Conservation (phyloP, 2,888 invertebrate species). For the Sinhomidia bicolor region DNA sequence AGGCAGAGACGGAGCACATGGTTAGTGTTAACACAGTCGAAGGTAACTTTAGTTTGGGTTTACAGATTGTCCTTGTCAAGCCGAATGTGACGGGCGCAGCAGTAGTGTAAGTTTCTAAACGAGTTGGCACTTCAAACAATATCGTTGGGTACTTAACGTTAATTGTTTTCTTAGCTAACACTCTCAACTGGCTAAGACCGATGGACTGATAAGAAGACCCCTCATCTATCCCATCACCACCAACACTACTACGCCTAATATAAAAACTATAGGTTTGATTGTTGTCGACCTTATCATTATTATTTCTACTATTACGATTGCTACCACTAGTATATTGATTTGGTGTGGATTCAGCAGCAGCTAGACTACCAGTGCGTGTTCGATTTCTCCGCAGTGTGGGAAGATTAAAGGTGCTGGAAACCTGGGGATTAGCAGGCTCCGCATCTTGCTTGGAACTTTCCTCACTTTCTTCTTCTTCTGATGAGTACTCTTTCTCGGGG, state of each 20-base stretch:
- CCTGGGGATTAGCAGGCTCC: background rate
- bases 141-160: constrained; percentile 73
- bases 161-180: constrained; percentile 70
- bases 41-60: constrained; percentile 77
- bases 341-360: background rate
- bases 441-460: constrained; percentile 12
- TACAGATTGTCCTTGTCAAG: constrained; percentile 78
- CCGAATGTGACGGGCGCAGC: constrained; percentile 78
- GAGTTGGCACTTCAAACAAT: constrained; percentile 79
- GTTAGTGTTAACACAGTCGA: constrained; percentile 76
- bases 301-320: background rate
- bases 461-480: background rate
- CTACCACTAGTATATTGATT: constrained; percentile 19
- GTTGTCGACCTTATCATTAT: constrained; percentile 16
- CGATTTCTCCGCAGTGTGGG: constrained; percentile 3
- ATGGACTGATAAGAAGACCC: constrained; percentile 1
- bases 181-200: constrained; percentile 6
- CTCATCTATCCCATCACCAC: constrained; percentile 1
- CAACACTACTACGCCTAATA: background rate
- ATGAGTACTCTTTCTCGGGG: background rate
- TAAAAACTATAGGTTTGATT: constrained; percentile 59
- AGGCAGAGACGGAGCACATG: constrained; percentile 67
- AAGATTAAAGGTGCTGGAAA: constrained; percentile 33
- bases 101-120: constrained; percentile 79
- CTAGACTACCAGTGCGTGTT: background rate